These are phyloP conservation scores for Patella ulyssiponensis DNA, from an alignment of 2,888 invertebrate genomes.

Conservation along the genomic window DNA sequence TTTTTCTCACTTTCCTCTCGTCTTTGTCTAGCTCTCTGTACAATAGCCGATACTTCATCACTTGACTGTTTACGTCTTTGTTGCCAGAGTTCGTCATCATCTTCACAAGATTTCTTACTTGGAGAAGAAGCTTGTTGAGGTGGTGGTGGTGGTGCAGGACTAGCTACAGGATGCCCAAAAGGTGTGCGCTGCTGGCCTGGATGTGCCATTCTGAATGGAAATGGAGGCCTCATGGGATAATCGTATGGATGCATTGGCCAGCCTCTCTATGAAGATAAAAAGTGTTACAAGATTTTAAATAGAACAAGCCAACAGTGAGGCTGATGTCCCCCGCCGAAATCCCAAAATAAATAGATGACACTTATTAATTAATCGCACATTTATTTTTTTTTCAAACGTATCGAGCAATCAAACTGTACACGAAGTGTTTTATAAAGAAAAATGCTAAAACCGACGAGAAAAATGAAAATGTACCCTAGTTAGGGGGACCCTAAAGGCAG, in stretches of 20 bases:
- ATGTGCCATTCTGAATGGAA: conserved; percentile 24
- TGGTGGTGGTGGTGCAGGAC: conserved; percentile 20
- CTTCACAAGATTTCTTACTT: conserved; percentile 58
- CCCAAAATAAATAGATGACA: no score
- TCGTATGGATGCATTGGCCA: conserved; percentile 17
- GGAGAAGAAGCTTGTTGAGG: conserved; percentile 42
- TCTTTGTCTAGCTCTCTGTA: conserved; percentile 85
- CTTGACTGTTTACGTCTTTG: conserved; percentile 80
- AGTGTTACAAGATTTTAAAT: no score
- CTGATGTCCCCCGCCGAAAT: no score
- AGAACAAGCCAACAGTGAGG: no score
- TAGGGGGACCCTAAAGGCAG: no score
- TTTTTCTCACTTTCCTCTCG: conserved; percentile 89
- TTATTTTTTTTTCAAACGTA: no score
- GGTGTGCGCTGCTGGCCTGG: conserved; percentile 14
- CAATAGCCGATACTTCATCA: conserved; percentile 76
- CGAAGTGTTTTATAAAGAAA: no score
- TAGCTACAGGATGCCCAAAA: conserved; percentile 23
- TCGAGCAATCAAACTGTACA: no score
- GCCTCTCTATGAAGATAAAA: background rate
- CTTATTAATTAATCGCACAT: no score
- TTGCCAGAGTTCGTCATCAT: conserved; percentile 81
- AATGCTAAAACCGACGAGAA: no score
- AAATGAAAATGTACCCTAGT: no score
- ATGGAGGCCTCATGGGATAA: conserved; percentile 24